These are phyloP conservation scores for Drosophila subquinaria DNA, from an alignment of 2,888 invertebrate genomes.

Conservation along the genomic window DNA sequence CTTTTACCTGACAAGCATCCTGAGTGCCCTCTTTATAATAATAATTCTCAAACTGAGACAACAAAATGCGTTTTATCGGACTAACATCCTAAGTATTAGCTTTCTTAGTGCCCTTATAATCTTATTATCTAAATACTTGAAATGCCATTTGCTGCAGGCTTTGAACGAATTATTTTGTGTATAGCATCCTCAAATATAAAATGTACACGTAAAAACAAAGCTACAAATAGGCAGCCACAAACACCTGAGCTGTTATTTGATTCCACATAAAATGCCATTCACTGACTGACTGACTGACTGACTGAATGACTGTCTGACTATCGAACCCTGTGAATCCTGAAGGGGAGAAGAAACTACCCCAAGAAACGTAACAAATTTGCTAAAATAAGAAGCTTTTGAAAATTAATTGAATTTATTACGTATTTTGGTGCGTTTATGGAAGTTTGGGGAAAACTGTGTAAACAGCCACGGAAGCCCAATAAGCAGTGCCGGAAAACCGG, in stretches of 20 bases:
- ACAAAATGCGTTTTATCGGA: not conserved
- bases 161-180: slow-evolving; percentile 48
- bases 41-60: too few relatives aligned
- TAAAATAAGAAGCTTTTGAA: slow-evolving; percentile 71
- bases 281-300: slow-evolving; percentile 15
- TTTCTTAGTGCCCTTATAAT: not conserved
- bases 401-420: slow-evolving; percentile 77
- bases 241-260: slow-evolving; percentile 32
- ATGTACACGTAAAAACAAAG: slow-evolving; percentile 40
- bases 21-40: too few relatives aligned
- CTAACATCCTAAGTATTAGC: not conserved
- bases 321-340: not conserved
- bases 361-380: slow-evolving; percentile 58
- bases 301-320: slow-evolving; percentile 19
- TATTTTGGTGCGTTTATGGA: slow-evolving; percentile 56
- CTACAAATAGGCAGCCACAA: slow-evolving; percentile 32
- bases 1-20: not conserved
- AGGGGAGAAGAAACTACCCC: slow-evolving; percentile 9
- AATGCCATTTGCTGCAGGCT: slow-evolving; percentile 31
- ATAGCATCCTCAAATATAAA: slow-evolving; percentile 33
- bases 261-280: slow-evolving; percentile 5
- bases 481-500: slow-evolving; percentile 34
- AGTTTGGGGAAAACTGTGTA: slow-evolving; percentile 29
- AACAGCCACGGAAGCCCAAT: slow-evolving; percentile 50
- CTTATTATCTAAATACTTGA: slow-evolving; percentile 23